Base-by-base conservation (phyloP, 2,888 invertebrate species). In the Epistrophe grossulariae region DNA sequence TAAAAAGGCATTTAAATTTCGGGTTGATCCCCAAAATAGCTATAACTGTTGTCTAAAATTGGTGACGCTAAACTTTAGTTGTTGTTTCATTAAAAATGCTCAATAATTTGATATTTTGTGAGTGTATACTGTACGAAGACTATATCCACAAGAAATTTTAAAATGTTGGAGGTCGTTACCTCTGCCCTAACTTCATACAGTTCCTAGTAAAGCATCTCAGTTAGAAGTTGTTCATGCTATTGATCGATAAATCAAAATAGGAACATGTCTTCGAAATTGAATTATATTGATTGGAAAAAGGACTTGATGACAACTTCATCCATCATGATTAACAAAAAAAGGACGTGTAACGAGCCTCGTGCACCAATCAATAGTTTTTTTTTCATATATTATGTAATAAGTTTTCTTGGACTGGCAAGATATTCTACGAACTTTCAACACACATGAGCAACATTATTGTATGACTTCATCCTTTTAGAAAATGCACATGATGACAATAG, bases 341-440 rank as follows among this genome's bases (percentile, higher is more conserved):
- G 89, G 85, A 89, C 89, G 81, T 89, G 89, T 90, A 90, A 90
- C 89, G 89, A 90, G 90, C 90, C 89, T 48, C 89, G 89, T 89
- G 89, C 89, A 90, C 88, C 89, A 90, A 88, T 79, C 84, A 84
- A 64, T 78, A 73, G 24, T 15, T 45, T 74, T 62, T 76, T 57
- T 76, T 64, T 28, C 68, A 59, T 48, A 48, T 17, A 17, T n/a
- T 9, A 17, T 74, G 59, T 64, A 84, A 74, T 64, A 84, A 76
- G 50, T 76, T 84, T 84, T 62, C n/a, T 15, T 45, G 60, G 24
- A 19, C 50, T 24, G 45, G 28, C n/a, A 66, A 50, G 52, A 71
- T 77, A 57, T 62, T 60, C 9, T 31, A 66, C 35, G 66, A 60
- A 45, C 43, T 19, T 38, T 38, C 17, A 38, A 59, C 64, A 55